phyloP scores from a whole-genome alignment of 2,113 vertebrate genomes.

The Toxotes chatareus region DNA sequence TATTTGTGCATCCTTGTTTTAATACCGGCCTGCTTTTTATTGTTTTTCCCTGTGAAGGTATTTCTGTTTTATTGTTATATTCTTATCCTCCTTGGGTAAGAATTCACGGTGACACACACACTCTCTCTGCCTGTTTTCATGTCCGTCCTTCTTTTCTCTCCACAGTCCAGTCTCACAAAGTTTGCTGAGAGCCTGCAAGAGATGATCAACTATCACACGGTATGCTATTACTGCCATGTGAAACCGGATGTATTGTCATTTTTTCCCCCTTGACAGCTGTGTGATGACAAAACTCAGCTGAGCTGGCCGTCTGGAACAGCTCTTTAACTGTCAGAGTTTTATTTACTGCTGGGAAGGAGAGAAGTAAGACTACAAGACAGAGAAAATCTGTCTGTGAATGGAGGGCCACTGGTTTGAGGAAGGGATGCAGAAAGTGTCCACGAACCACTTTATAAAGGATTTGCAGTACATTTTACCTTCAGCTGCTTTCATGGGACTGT shows the following conservation, averaged over 20 bases:
- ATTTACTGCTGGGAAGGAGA: constrained; percentile 46
- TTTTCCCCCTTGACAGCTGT: constrained; percentile 11
- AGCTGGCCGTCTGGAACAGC: background rate
- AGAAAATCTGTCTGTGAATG: background rate
- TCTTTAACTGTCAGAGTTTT: constrained; percentile 39
- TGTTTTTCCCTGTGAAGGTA: background rate
- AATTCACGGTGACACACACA: background rate
- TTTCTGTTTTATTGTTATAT: constrained; percentile 8
- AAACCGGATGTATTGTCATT: constrained; percentile 46
- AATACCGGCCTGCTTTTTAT: background rate
- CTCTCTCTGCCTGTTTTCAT: constrained; percentile 7
- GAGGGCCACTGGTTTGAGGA: constrained; percentile 1
- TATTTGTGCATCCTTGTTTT: background rate
- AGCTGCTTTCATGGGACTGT: background rate
- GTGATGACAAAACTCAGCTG: constrained; percentile 53
- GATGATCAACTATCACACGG: constrained; percentile 98
- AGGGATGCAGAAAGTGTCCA: background rate
- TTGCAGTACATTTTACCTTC: background rate
- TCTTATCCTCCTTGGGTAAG: too few relatives aligned
- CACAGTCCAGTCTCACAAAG: constrained; percentile 91
- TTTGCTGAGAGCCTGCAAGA: constrained; percentile 97
- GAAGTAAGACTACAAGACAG: constrained; percentile 9
- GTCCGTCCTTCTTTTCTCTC: constrained; percentile 39
- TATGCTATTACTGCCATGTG: constrained; percentile 80
- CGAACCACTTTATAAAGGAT: background rate